Conservation (phyloP, 2,113 vertebrate species). For the Nicator chloris region DNA sequence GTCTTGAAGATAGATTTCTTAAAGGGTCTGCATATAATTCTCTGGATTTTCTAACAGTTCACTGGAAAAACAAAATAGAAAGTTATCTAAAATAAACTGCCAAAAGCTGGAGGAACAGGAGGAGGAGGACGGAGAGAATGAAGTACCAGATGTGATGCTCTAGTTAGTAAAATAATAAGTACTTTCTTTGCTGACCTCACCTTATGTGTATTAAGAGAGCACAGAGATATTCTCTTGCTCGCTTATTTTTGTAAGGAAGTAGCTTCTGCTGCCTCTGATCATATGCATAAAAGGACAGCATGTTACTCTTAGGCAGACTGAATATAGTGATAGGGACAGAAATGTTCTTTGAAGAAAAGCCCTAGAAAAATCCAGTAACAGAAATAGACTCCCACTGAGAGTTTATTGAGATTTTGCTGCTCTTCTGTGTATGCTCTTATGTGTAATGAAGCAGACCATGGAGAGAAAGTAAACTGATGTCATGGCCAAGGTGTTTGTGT, state of each 20-base stretch:
- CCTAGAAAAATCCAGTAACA: not conserved
- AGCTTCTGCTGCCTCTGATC: not conserved
- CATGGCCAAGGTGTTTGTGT: not conserved
- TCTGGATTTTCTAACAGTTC: not conserved
- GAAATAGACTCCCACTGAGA: not conserved
- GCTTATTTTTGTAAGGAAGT: not conserved
- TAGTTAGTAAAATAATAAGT: not conserved
- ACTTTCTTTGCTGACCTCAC: not conserved
- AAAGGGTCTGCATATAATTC: not conserved
- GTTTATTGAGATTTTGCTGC: not conserved
- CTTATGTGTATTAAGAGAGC: not conserved
- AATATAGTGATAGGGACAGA: not conserved
- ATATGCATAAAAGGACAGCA: not conserved
- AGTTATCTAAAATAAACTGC: not conserved
- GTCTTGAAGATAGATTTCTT: not conserved
- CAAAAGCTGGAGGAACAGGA: not conserved
- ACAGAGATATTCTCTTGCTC: not conserved
- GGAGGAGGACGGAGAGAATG: not conserved
- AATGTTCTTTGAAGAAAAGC: constrained; percentile 6
- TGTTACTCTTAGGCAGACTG: not conserved
- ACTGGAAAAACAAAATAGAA: not conserved
- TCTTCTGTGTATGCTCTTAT: not conserved
- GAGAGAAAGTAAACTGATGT: not conserved
- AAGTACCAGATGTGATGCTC: not conserved
- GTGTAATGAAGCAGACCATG: not conserved